Conservation (phyloP, 2,888 invertebrate species). For the Arenicola marina region DNA sequence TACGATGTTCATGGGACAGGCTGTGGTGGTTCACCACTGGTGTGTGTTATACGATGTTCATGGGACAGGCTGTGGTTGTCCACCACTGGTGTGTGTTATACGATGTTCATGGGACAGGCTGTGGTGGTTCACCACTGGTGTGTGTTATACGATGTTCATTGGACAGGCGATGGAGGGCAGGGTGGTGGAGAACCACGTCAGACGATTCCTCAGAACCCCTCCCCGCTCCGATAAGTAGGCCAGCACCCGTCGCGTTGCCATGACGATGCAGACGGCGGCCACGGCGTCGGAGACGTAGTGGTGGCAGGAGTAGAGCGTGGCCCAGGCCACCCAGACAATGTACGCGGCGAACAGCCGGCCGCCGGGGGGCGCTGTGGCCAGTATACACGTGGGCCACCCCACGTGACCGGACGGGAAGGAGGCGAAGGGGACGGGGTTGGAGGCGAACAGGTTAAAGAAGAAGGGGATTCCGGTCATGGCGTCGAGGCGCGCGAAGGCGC, state of each 20-base stretch:
- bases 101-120: no score
- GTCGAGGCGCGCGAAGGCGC: slow-evolving; percentile 36
- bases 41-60: no score
- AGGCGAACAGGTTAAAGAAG: slow-evolving; percentile 33
- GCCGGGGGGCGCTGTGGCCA: slow-evolving; percentile 14
- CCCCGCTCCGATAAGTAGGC: not conserved
- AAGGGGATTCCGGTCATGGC: slow-evolving; percentile 22
- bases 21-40: no score
- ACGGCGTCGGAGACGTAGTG: slow-evolving; percentile 36
- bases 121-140: no score
- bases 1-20: no score
- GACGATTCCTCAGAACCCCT: not conserved
- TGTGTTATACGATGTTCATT: not conserved
- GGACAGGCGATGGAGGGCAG: not conserved
- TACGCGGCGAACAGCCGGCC: slow-evolving; percentile 20
- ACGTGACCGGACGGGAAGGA: slow-evolving; percentile 41
- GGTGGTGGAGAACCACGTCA: no score
- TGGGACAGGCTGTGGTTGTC: no score
- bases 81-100: no score
- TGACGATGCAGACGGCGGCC: slow-evolving; percentile 17
- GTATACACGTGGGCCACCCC: slow-evolving; percentile 33
- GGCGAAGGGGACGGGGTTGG: slow-evolving; percentile 37
- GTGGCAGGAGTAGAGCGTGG: slow-evolving; percentile 39
- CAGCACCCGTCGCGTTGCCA: not conserved
- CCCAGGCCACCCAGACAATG: slow-evolving; percentile 35